Conservation (phyloP, 1,140 invertebrate genomes). For the Drosophila yakuba region DNA sequence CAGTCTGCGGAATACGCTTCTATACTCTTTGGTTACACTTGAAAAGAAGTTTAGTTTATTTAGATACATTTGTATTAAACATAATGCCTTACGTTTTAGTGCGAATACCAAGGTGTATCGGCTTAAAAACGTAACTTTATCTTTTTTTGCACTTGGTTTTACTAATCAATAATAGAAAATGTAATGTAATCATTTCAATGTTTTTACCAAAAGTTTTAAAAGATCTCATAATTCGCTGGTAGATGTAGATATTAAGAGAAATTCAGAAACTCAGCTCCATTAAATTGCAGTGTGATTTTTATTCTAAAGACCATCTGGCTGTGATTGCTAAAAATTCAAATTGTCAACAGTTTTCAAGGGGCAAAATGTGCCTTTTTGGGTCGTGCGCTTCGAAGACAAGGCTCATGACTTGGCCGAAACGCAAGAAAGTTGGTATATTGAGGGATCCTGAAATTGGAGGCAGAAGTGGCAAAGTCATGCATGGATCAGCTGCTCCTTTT, state of each 20-base stretch:
- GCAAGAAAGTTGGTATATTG: background rate
- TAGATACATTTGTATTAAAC: background rate
- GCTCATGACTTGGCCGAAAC: slow-evolving; percentile 4
- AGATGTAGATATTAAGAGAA: too few species aligned
- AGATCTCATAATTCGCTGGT: too few species aligned
- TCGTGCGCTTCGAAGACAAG: slow-evolving; percentile 1
- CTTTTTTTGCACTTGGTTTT: too few species aligned
- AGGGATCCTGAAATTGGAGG: too few species aligned
- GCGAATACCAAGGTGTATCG: too few species aligned
- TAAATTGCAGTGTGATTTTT: slow-evolving; percentile 2
- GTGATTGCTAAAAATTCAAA: slow-evolving; percentile 56
- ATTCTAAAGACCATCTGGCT: slow-evolving; percentile 23
- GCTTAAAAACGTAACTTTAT: too few species aligned
- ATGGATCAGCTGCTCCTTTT: slow-evolving; percentile 28
- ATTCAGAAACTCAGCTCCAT: too few species aligned
- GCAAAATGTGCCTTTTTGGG: slow-evolving; percentile 59
- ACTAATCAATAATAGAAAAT: too few species aligned
- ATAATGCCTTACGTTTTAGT: background rate
- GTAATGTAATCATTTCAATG: too few species aligned
- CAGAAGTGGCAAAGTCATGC: slow-evolving; percentile 35
- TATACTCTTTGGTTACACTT: background rate
- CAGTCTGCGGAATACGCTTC: slow-evolving; percentile 10
- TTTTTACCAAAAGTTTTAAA: too few species aligned
- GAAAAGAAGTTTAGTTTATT: background rate
- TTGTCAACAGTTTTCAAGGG: slow-evolving; percentile 70